Base-by-base conservation (phyloP, 2,797 vertebrate species). In the Coluber constrictor region DNA sequence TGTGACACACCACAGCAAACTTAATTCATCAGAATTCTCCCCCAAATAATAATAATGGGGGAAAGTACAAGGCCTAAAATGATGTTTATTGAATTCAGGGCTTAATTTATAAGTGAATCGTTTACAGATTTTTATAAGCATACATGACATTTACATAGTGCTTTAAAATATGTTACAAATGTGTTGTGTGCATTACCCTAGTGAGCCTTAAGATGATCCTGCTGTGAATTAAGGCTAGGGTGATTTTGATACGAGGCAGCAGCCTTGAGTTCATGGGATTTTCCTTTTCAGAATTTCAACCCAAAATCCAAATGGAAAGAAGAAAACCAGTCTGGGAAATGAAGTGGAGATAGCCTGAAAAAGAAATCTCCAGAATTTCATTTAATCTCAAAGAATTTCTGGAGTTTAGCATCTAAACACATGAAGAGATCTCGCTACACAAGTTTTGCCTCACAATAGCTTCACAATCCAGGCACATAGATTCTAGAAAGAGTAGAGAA, bases 171-270 rank as follows among this genome's bases (percentile, higher is more conserved):
- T 86, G 88, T 83, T 70, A 47, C 8, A 93, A 32, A 23, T 83
- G 66, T 90, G 90, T 87, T 56, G 91, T 88, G 56, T 91, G 79
- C 10, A 55, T 87, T 88, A 88, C 61, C 86, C 86, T 61, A 61
- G 86, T 29, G 88, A 88, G 74, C 55, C 90, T 60, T 60, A 79
- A 47, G 9, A 60, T 83, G 79, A 88, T 91, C 92, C 66, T 61
- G 86, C 61, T 91, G 56, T 63, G n/a, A 54, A 93, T 91, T 29
- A 83, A 20, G 74, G 43, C 74, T 47, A 10, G 25, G 8, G 27
- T 91, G 86, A 60, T 6, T 88, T 88, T 79, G 86, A 79, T 37
- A 43, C 3, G 15, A 59, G 10, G n/a, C 92, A 91, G n/a, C 29
- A 83, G 79, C 51, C 43, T 51, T 86, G 27, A 87, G 54, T 18